Evolutionary conservation across 2,797 vertebrate species (phyloP), one percentile per base, ranked within the genome.

Genomic region (Capromys pilorides): DNA sequence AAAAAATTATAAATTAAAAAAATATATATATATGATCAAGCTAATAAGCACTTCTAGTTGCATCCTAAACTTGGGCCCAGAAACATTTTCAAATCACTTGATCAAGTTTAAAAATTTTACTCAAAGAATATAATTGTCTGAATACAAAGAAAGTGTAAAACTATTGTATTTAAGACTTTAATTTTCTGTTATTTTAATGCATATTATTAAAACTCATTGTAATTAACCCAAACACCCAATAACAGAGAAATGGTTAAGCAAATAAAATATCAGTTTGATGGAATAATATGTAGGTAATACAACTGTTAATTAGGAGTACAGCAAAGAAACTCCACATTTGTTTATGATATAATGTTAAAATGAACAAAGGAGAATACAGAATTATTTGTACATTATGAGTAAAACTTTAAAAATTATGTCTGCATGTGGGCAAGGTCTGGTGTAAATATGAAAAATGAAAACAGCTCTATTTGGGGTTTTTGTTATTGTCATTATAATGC

Each of bases 221-320:
- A 57, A 94, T 26, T 85, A 51, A 26, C 12, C 73, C 88, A 73
- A 92, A 78, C 62, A 61, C 16, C 22, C 33, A 93, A 39, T 5
- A 33, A 62, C 12, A 81, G 51, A 86, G 69, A 80, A 64, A 69
- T 4, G 4, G 14, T 81, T 85, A 84, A 89, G 54, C 67, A 93
- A 84, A 82, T 75, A 94, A 90, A 95, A 93, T 39, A 93, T 83
- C 90, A 87, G 57, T 21, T 57, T 78, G 33, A 66, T 64, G 73
- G 95, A 96, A 91, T 96, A 95, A 67, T 93, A 95, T 85, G 78
- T 64, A 62, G 79, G 39, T 69, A 94, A 96, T 93, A 96, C 94
- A 96, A 96, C 92, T 92, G 64, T 90, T 66, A 73, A 88, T 90
- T 85, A 94, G 64, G 66, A 71, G 83, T 8, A 36, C 22, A 33